Conservation (phyloP, 64 coral and sea anemone genomes). For the Montipora sp. region DNA sequence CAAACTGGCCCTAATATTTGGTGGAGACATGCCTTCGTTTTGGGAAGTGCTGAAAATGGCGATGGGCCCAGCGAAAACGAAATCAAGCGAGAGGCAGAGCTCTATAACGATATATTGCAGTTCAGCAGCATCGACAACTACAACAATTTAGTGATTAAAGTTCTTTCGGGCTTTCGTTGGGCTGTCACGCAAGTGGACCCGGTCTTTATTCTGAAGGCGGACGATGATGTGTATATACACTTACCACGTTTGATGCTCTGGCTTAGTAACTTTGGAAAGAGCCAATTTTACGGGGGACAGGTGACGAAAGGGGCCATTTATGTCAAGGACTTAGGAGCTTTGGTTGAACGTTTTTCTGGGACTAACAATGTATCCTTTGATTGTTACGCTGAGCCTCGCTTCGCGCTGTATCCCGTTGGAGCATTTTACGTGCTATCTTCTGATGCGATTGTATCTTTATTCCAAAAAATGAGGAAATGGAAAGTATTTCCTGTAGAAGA, state of each 20-base stretch:
- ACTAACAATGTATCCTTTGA: neutral
- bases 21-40: neutral
- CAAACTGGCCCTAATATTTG: neutral
- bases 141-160: neutral
- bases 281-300: neutral
- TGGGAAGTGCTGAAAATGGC: neutral
- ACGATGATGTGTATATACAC: neutral
- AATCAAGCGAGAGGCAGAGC: neutral
- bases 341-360: neutral
- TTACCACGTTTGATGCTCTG: neutral
- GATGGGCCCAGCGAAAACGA: neutral
- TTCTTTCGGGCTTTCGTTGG: neutral
- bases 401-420: neutral
- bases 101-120: neutral
- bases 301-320: too few species aligned
- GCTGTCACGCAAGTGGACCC: neutral
- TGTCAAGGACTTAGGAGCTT: neutral
- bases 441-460: neutral
- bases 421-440: neutral
- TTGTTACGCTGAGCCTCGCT: neutral
- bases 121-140: neutral
- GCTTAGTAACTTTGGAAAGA: neutral
- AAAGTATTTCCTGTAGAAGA: conserved; percentile 3
- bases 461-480: neutral
- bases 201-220: neutral